Percentiles rank a stretch among this genome's conserved stretches.
These are phyloP conservation scores for Denticeps clupeoides DNA, from an alignment of 2,797 vertebrate species.

Conservation along the genomic window DNA sequence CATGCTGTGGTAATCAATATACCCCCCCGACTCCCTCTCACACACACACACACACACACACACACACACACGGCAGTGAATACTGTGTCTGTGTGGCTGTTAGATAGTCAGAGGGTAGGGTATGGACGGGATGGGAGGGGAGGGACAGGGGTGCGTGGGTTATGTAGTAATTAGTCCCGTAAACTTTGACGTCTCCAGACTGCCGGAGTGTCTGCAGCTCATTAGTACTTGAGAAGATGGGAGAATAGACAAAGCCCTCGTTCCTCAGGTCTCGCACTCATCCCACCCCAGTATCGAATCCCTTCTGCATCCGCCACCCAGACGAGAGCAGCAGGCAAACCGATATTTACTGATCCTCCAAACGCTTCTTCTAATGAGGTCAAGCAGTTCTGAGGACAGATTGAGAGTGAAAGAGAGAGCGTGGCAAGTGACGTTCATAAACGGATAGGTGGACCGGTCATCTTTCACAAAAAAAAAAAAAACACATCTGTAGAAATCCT, in stretches of 20 bases:
- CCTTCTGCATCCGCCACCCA: conserved; percentile 6
- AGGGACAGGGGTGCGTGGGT: not conserved
- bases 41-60: conserved; percentile 1
- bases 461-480: not conserved
- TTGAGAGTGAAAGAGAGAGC: not conserved
- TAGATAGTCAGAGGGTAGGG: not conserved
- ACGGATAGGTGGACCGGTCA: no score
- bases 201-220: not conserved
- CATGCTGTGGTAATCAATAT: conserved; percentile 32
- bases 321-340: not conserved
- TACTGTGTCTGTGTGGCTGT: conserved; percentile 7
- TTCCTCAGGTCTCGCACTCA: not conserved
- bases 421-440: no score
- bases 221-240: conserved; percentile 2
- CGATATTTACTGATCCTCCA: not conserved
- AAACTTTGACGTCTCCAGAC: conserved; percentile 16
- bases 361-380: conserved; percentile 4
- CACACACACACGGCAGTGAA: conserved; percentile 11
- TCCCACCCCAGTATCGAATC: conserved; percentile 4
- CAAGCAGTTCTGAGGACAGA: not conserved
- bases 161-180: conserved; percentile 12
- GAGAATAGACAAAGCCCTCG: not conserved
- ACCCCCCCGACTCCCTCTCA: not conserved
- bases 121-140: not conserved
- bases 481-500: no score